Conservation (phyloP, 2,113 vertebrate species). For the Vidua chalybeata region DNA sequence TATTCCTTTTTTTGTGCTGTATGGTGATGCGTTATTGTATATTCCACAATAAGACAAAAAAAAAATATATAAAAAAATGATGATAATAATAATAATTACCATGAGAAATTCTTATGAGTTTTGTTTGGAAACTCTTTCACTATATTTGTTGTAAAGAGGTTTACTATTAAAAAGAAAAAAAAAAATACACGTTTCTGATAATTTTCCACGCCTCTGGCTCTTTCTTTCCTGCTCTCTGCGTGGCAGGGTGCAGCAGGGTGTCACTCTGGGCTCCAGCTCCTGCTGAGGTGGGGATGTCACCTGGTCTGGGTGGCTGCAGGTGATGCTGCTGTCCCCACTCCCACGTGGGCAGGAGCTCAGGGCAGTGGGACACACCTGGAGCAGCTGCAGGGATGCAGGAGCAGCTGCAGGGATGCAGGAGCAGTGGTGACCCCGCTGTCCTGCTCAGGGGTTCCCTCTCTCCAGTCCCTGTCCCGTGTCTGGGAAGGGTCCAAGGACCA, state of each 20-base stretch:
- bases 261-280: background rate
- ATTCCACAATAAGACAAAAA: constrained; percentile 73
- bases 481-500: background rate
- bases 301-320: background rate
- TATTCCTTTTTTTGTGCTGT: constrained; percentile 76
- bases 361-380: rapidly evolving
- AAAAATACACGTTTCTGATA: constrained; percentile 76
- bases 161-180: constrained; percentile 81
- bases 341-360: background rate
- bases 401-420: background rate
- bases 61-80: constrained; percentile 14
- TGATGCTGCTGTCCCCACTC: background rate
- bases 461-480: rapidly evolving
- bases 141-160: constrained; percentile 85
- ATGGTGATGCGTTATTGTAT: constrained; percentile 79
- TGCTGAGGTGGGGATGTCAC: too few species aligned
- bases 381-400: background rate
- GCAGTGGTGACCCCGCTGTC: background rate
- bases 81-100: constrained; percentile 36
- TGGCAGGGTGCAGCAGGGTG: background rate
- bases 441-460: background rate
- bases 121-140: constrained; percentile 82
- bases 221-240: background rate
- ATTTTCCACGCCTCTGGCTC: background rate
- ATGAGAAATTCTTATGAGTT: constrained; percentile 76